Evolutionary conservation across 2,888 invertebrate genomes (phyloP).

Genomic region (Diaperis boleti): DNA sequence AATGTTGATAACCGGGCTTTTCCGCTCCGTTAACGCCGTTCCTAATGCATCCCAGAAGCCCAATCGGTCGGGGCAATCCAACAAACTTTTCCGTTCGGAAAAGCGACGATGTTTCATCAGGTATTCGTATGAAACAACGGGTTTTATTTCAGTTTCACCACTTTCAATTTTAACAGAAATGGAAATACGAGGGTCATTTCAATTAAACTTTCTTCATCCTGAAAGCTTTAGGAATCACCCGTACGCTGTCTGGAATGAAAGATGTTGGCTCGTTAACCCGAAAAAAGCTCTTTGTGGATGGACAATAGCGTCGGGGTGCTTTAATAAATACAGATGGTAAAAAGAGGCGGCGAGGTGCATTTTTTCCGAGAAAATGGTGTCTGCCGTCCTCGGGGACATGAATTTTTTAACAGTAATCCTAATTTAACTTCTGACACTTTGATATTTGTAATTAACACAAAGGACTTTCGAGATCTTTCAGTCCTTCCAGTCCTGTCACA

Average conservation of each 20-base stretch:
- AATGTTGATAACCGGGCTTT: slow-evolving; percentile 38
- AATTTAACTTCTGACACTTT: not conserved
- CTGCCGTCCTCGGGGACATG: not conserved
- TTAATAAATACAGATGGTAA: slow-evolving; percentile 25
- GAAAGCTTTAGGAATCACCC: slow-evolving; percentile 10
- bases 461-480: too few species aligned
- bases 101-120: slow-evolving; percentile 15
- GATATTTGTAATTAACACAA: too few species aligned
- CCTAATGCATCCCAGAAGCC: slow-evolving; percentile 17
- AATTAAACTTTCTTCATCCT: too few species aligned
- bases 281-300: slow-evolving; percentile 18
- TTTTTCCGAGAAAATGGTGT: not conserved
- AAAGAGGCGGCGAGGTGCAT: slow-evolving; percentile 10
- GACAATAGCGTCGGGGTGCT: slow-evolving; percentile 23
- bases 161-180: too few species aligned
- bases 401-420: not conserved
- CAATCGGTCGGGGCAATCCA: slow-evolving; percentile 19
- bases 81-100: slow-evolving; percentile 24
- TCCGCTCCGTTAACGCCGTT: slow-evolving; percentile 31
- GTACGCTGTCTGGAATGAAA: slow-evolving; percentile 11
- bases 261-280: slow-evolving; percentile 15
- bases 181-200: too few species aligned
- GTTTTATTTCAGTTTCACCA: too few species aligned
- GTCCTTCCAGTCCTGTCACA: too few species aligned
- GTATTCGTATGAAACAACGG: too few species aligned